A percentile compares a stretch with the other conserved stretches of the same genome.
Conservation (phyloP, 2,113 vertebrate species). For the Sclerurus mexicanus region DNA sequence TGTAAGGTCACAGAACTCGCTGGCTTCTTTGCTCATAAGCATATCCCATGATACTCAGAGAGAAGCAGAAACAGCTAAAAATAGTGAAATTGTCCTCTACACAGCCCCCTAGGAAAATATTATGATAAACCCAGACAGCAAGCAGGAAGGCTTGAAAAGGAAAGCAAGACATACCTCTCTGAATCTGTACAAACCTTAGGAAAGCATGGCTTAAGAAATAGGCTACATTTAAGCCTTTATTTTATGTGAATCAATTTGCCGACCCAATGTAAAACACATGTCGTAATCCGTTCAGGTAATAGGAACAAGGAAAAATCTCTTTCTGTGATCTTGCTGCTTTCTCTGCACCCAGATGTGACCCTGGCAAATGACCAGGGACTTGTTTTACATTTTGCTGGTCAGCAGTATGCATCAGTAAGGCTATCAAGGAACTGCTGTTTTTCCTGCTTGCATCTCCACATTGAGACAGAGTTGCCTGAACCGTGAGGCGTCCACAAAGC, state of each 20-base stretch:
- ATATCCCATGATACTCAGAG: neutral
- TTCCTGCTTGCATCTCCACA: neutral
- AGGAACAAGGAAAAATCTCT: constrained; percentile 6
- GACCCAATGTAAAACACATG: constrained; percentile 48
- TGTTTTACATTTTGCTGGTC: constrained; percentile 41
- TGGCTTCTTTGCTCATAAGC: neutral
- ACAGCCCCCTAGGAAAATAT: constrained; percentile 35
- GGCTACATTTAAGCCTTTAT: neutral
- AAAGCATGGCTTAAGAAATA: constrained; percentile 22
- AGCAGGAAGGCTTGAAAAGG: constrained; percentile 24
- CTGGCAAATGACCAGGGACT: constrained; percentile 36
- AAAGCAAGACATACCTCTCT: constrained; percentile 42
- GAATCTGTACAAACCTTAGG: constrained; percentile 45
- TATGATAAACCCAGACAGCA: constrained; percentile 10
- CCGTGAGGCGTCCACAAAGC: neutral
- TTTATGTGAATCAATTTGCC: constrained; percentile 32
- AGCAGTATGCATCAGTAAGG: neutral
- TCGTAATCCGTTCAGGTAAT: constrained; percentile 49
- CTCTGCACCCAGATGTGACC: constrained; percentile 29
- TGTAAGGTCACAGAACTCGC: neutral
- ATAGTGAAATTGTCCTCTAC: neutral
- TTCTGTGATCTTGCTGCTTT: constrained; percentile 3
- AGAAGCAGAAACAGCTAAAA: constrained; percentile 4
- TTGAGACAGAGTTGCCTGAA: neutral
- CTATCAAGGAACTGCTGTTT: neutral